phyloP scores from a whole-genome alignment of 2,113 vertebrate genomes.

The Crotalus viridis region DNA sequence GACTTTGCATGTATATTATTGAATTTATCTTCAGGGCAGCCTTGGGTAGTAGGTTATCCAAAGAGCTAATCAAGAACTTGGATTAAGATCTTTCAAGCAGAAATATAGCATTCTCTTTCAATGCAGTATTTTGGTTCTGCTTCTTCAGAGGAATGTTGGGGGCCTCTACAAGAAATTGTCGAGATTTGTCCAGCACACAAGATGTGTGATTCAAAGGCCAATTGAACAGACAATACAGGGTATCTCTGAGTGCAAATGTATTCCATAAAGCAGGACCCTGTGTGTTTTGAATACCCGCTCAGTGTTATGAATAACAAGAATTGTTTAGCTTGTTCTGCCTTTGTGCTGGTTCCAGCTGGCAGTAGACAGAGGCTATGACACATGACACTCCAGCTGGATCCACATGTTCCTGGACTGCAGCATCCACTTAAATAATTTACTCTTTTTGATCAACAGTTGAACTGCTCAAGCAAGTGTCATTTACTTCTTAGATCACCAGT shows the following conservation, averaged over 20 bases:
- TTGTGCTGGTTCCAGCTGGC: constrained; percentile 86
- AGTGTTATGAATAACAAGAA: constrained; percentile 94
- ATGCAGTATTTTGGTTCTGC: not conserved
- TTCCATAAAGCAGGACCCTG: constrained; percentile 79
- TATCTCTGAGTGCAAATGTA: constrained; percentile 73
- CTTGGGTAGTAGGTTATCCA: not conserved
- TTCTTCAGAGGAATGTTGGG: constrained; percentile 61
- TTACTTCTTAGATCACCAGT: constrained; percentile 72
- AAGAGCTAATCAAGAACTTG: not conserved
- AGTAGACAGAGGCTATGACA: constrained; percentile 78
- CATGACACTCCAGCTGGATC: constrained; percentile 94
- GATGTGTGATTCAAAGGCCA: constrained; percentile 70
- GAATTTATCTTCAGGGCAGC: not conserved
- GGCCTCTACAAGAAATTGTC: constrained; percentile 56
- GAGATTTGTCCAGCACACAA: constrained; percentile 52
- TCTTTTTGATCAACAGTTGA: constrained; percentile 82
- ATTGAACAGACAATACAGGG: constrained; percentile 63
- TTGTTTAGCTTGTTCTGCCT: constrained; percentile 86
- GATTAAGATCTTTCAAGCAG: not conserved
- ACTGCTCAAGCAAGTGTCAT: constrained; percentile 67
- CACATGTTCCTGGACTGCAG: constrained; percentile 84
- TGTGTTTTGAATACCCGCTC: constrained; percentile 82
- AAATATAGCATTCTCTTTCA: not conserved
- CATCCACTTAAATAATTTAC: constrained; percentile 81
- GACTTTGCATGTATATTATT: not conserved